Base-by-base conservation (phyloP, 2,888 invertebrate genomes). In the Fragum whitleyi region DNA sequence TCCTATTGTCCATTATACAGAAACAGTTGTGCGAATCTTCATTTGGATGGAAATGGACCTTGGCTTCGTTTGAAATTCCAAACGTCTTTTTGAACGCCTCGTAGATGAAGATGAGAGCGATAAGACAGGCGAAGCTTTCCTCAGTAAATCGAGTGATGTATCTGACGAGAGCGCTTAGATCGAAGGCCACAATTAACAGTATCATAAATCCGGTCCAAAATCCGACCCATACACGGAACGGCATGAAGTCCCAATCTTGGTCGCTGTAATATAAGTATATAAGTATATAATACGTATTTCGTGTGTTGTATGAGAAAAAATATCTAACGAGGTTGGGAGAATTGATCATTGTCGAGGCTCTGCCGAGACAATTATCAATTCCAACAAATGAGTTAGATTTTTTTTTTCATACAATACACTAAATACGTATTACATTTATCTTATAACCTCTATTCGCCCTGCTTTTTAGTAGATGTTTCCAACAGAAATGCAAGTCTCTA, bases 111-210 rank as follows among this genome's bases (percentile, higher is more conserved):
- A 99, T 99, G 92, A 99, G 97, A 39, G 99, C 98, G 92, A 99
- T 99, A 28, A 99, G 95, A 0, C 98, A 97, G 19, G 99, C 99
- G 93, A 99, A 99, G 94, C 98, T 98, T 94, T 99, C 99, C 94
- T 99, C 98, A 0, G 99, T 99, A 93, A 99, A 99, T 87, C 99
- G 96, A 16, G 99, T 99, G 88, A 99, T 99, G 93, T 98, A 98
- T 93, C 98, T 98, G 32, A 99, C 99, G 77, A 99, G 95, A 62
- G 98, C 98, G 93, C 98, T 98, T 2, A 98, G 98, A 95, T 99
- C 99, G 59, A 98, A 96, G 2, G 98, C 98, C 53, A 98, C 98
- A 87, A 99, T 95, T 69, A 97, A 95, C 53, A 99, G 83, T 77
- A 99, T 95, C 91, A 98, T 97, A 21, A 97, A 89, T 0, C 97